A percentile compares a stretch with the other conserved stretches of the same genome.
Conservation (phyloP, 2,797 vertebrate genomes). For the Apodemus agrarius region DNA sequence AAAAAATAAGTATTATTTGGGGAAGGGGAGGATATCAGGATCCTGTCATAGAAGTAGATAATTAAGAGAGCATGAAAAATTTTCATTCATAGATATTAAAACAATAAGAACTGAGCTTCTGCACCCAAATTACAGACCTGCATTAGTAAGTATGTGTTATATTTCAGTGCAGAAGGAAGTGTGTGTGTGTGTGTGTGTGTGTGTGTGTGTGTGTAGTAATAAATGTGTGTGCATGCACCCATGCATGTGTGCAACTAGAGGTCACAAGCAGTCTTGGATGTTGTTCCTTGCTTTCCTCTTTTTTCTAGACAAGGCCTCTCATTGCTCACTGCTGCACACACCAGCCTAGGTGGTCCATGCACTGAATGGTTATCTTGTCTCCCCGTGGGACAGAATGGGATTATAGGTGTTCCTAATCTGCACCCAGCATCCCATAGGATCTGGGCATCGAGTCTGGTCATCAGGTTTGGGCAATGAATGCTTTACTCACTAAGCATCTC, state of each 20-base stretch:
- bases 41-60: neutral
- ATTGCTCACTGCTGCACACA: neutral
- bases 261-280: neutral
- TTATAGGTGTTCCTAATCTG: neutral
- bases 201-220: no score
- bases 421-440: neutral
- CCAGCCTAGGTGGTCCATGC: no score
- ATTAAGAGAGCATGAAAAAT: neutral
- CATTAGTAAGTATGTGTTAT: neutral
- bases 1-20: neutral
- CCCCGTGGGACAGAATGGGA: no score
- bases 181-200: neutral
- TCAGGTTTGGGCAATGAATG: neutral
- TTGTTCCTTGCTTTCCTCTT: neutral
- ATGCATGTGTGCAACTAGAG: no score
- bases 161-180: neutral
- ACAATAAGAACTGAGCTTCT: neutral
- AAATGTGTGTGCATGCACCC: no score
- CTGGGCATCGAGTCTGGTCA: neutral
- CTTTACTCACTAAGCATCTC: neutral
- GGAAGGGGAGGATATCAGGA: neutral
- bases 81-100: neutral
- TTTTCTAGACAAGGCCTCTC: neutral
- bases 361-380: neutral
- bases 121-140: neutral